Conservation (phyloP, 2,888 invertebrate species). For the Apodemia mormo region DNA sequence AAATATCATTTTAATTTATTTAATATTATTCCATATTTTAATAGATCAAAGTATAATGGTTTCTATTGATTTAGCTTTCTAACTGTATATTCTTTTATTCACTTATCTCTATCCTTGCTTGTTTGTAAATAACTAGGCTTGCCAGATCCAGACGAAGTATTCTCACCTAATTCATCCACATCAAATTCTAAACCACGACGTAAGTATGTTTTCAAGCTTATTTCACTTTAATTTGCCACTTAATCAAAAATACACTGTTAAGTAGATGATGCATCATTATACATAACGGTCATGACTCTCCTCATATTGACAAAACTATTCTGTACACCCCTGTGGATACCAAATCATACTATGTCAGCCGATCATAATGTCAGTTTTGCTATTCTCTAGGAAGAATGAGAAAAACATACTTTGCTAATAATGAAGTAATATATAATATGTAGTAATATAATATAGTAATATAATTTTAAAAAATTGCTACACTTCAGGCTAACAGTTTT, state of each 20-base stretch:
- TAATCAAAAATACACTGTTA: not conserved
- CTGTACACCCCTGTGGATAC: too few species aligned
- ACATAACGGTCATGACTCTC: too few species aligned
- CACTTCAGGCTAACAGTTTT: too few species aligned
- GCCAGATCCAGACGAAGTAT: constrained; percentile 22
- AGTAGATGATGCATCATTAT: not conserved
- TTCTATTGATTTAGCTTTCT: not conserved
- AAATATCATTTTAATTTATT: too few species aligned
- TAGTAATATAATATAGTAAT: too few species aligned
- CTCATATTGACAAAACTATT: too few species aligned
- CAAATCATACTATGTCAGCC: too few species aligned
- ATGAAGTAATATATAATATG: too few species aligned
- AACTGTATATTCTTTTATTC: not conserved
- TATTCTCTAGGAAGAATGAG: too few species aligned
- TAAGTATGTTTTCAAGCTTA: constrained; percentile 32
- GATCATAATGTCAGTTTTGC: too few species aligned
- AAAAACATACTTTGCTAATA: too few species aligned
- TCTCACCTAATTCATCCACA: constrained; percentile 32
- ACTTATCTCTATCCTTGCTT: constrained; percentile 19
- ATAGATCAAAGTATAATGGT: constrained; percentile 16
- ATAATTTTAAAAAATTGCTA: too few species aligned
- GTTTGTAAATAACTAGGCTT: constrained; percentile 24
- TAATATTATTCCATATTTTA: not conserved
- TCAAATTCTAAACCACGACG: constrained; percentile 31
- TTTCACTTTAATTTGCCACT: constrained; percentile 23